These are phyloP conservation scores for Camponotus fellah DNA, from an alignment of 2,888 invertebrate genomes.

Conservation along the genomic window DNA sequence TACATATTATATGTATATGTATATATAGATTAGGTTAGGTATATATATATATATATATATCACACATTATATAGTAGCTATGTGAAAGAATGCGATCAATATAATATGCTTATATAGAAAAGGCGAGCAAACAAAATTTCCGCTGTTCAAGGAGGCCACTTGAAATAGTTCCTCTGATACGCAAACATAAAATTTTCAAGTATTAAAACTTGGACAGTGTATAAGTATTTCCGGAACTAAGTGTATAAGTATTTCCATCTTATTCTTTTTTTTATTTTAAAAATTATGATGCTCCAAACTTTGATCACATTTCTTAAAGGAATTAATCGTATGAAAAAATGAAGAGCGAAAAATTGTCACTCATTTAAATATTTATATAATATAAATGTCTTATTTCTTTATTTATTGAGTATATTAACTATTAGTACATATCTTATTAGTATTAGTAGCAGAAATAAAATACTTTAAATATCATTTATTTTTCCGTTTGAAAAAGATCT, in stretches of 20 bases:
- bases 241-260: background rate
- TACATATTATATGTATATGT: constrained; percentile 3
- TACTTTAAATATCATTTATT: background rate
- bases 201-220: background rate
- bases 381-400: background rate
- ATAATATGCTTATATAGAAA: constrained; percentile 1
- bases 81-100: background rate
- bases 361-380: background rate
- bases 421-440: background rate
- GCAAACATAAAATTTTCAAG: background rate
- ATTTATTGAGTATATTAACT: background rate
- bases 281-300: background rate
- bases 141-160: background rate
- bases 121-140: background rate
- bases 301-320: background rate
- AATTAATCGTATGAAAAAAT: background rate
- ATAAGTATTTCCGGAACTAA: background rate
- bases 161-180: background rate
- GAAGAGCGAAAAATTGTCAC: background rate
- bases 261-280: background rate
- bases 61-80: background rate
- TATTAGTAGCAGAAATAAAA: background rate
- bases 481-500: background rate
- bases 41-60: too few species aligned
- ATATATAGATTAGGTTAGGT: too few species aligned